Evolutionary conservation across 2,113 vertebrate genomes (phyloP).

Genomic region (Eleginops maclovinus): DNA sequence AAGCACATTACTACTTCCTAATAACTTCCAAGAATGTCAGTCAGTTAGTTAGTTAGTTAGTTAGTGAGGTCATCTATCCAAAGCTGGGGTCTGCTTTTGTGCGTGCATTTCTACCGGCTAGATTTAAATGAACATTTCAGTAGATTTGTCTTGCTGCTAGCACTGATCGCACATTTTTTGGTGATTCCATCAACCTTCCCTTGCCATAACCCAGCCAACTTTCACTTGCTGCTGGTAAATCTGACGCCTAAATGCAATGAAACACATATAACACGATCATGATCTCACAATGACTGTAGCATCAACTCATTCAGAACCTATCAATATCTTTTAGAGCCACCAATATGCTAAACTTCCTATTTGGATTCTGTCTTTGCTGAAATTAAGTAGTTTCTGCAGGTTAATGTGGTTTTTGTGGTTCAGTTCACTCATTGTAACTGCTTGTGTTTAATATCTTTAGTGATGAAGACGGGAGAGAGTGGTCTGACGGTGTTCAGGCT

Average conservation of each 20-base stretch:
- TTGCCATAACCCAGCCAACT: too few species aligned
- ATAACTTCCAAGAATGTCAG: not conserved
- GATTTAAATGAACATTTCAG: not conserved
- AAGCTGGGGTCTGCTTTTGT: not conserved
- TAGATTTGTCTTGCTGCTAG: not conserved
- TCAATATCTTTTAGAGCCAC: too few species aligned
- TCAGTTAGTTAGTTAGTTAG: not conserved
- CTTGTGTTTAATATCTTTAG: slow-evolving; percentile 60
- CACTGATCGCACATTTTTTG: too few species aligned
- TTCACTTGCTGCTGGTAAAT: too few species aligned
- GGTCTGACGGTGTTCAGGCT: slow-evolving; percentile 84
- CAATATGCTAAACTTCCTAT: too few species aligned
- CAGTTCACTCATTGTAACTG: not conserved
- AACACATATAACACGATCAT: too few species aligned
- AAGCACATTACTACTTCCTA: not conserved
- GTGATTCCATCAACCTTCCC: too few species aligned
- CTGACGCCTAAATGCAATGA: too few species aligned
- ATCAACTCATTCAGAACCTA: too few species aligned
- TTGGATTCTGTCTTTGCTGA: not conserved
- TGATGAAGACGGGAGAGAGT: slow-evolving; percentile 86
- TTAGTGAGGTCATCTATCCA: too few species aligned
- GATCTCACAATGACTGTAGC: too few species aligned
- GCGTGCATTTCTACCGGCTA: not conserved
- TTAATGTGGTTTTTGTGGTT: not conserved
- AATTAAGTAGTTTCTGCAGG: not conserved